Conservation (phyloP, 1,140 invertebrate species). For the Bombus confusus region DNA sequence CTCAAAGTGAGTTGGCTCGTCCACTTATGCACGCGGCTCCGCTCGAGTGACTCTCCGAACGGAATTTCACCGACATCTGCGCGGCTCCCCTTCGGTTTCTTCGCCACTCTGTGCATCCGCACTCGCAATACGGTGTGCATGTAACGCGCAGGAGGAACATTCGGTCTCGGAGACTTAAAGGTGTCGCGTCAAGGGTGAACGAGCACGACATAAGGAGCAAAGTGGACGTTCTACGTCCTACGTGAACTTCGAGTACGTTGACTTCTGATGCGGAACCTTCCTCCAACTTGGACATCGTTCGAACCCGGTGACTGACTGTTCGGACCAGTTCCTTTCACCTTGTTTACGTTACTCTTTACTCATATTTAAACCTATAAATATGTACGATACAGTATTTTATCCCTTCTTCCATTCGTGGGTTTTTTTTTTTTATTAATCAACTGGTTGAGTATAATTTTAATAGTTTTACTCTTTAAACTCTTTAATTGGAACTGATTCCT, state of each 20-base stretch:
- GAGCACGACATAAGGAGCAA: conserved; percentile 75
- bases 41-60: conserved; percentile 81
- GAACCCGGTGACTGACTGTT: conserved; percentile 9
- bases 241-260: conserved; percentile 21
- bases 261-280: conserved; percentile 45
- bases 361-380: neutral
- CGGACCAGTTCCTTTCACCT: too few species aligned
- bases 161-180: conserved; percentile 57
- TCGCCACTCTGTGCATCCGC: conserved; percentile 62
- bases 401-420: too few species aligned
- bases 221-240: conserved; percentile 35
- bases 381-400: too few species aligned
- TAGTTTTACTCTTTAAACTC: too few species aligned
- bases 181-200: conserved; percentile 77
- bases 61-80: conserved; percentile 82
- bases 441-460: neutral
- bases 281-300: conserved; percentile 2
- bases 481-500: neutral
- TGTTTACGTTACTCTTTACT: neutral
- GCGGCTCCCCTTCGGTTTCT: conserved; percentile 74
- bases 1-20: conserved; percentile 81
- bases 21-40: conserved; percentile 80
- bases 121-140: conserved; percentile 55
- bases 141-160: conserved; percentile 45
- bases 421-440: too few species aligned